Conservation (phyloP, 2,113 vertebrate genomes). For the Microcebus ravelobensis region DNA sequence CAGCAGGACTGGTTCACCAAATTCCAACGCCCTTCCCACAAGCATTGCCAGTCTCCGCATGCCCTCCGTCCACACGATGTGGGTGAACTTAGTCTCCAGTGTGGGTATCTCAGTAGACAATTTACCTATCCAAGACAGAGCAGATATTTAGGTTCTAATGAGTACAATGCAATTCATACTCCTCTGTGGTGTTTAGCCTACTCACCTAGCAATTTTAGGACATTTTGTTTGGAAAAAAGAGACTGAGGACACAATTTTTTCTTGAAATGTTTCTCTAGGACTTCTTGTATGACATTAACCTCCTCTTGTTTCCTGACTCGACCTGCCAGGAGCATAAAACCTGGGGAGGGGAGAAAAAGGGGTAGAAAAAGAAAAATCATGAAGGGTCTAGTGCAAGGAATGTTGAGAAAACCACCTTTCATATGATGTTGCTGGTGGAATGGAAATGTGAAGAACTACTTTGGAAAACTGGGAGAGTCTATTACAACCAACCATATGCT, state of each 20-base stretch:
- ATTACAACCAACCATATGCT: not conserved
- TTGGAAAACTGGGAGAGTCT: not conserved
- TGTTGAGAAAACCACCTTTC: not conserved
- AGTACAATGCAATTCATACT: not conserved
- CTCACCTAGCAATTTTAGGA: slow-evolving; percentile 93
- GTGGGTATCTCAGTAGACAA: slow-evolving; percentile 83
- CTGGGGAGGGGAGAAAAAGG: slow-evolving; percentile 78
- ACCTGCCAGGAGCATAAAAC: slow-evolving; percentile 97
- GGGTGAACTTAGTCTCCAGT: slow-evolving; percentile 91
- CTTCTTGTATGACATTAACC: slow-evolving; percentile 89
- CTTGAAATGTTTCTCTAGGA: slow-evolving; percentile 97
- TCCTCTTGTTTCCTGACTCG: slow-evolving; percentile 96
- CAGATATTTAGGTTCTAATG: slow-evolving; percentile 25
- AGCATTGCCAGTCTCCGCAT: slow-evolving; percentile 93
- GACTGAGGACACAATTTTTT: slow-evolving; percentile 89
- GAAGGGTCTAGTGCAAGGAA: not conserved
- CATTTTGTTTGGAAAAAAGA: slow-evolving; percentile 91
- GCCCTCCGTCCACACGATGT: slow-evolving; percentile 94
- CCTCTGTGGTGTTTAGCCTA: slow-evolving; percentile 57
- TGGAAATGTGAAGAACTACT: not conserved
- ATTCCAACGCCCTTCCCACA: slow-evolving; percentile 93
- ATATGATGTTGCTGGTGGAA: not conserved
- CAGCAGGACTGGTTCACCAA: slow-evolving; percentile 95
- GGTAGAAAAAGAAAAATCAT: not conserved
- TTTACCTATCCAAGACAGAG: slow-evolving; percentile 79